Base-by-base conservation (phyloP, 1,140 invertebrate species). In the Drosophila willistoni region DNA sequence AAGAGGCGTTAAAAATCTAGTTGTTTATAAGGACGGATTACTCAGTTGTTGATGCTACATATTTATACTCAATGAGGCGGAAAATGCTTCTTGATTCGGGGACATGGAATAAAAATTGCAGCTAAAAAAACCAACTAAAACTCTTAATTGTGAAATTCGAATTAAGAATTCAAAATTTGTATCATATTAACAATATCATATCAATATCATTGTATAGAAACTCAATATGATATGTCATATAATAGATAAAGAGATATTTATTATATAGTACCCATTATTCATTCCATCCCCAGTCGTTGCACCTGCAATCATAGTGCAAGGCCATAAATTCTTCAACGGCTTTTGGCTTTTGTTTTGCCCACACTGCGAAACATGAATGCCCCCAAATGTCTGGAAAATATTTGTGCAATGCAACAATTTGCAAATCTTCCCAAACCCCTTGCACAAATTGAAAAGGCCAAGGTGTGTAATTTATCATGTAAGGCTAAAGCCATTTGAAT, bases 391-490 rank as follows among this genome's bases (percentile, higher is more conserved):
- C 73, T 77, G 61, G 73, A 61, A 78, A 78, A 78, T 77, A 77
- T 78, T 78, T 77, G 60, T 69, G 73, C 74, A 77, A 77, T 65
- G 67, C 75, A 78, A 68, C 72, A 77, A 77, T 77, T 69, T 75
- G 78, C 68, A 78, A 78, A 78, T 78, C 44, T 78, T 75, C 75
- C 59, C 63, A n/a, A 14, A 7, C 10, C 41, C 13, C 34, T 9
- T 9, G 17, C 68, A 47, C 44, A 51, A 51, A 51, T 51, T 51
- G 44, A 51, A 51, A 39, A 47, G 47, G 44, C 62, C 25, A 78
- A 77, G 75, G 75, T 79, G 75, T 68, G 75, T 61, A 60, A 79
- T 79, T 73, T 79, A 79, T 79, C 77, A 79, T 79, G 63, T 57
- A 59, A 65, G 44, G 44, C 44, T 65, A 62, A 74, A 44, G 47